A percentile compares a stretch with the other conserved stretches of the same genome.
These are phyloP conservation scores for Imbricaverruca yamaguchii DNA, from an alignment of 2,888 invertebrate species.

Conservation along the genomic window DNA sequence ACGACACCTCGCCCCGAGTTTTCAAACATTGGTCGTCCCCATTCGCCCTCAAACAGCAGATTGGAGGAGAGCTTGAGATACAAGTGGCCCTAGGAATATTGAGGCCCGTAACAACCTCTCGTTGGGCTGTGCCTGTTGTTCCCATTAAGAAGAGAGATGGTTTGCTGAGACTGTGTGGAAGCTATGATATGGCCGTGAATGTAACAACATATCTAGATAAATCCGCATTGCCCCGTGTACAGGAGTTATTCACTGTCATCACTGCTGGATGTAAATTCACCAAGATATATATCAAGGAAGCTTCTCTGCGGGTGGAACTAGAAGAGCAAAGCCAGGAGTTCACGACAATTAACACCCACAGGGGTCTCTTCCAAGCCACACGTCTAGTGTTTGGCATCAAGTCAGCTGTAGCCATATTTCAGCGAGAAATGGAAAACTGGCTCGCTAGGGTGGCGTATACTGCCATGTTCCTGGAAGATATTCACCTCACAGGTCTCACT, in stretches of 20 bases:
- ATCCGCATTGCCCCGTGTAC: neutral
- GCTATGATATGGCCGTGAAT: neutral
- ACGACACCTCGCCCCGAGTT: no score
- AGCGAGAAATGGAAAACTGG: neutral
- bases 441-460: neutral
- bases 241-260: neutral
- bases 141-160: no score
- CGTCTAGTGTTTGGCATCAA: neutral
- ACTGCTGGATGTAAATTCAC: neutral
- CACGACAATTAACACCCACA: neutral
- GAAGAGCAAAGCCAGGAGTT: neutral
- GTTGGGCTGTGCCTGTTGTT: no score
- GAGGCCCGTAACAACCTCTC: no score
- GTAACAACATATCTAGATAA: neutral
- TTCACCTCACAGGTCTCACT: neutral
- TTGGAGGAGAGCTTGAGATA: no score
- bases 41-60: no score
- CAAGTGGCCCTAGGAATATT: no score
- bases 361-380: neutral
- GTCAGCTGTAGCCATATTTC: neutral
- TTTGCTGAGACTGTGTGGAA: neutral
- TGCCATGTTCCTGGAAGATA: neutral
- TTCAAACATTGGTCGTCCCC: no score
- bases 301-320: neutral
- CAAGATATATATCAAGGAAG: neutral